Evolutionary conservation across 2,888 invertebrate genomes (phyloP), one percentile per base, ranked within the genome.

Genomic region (Dione juno): DNA sequence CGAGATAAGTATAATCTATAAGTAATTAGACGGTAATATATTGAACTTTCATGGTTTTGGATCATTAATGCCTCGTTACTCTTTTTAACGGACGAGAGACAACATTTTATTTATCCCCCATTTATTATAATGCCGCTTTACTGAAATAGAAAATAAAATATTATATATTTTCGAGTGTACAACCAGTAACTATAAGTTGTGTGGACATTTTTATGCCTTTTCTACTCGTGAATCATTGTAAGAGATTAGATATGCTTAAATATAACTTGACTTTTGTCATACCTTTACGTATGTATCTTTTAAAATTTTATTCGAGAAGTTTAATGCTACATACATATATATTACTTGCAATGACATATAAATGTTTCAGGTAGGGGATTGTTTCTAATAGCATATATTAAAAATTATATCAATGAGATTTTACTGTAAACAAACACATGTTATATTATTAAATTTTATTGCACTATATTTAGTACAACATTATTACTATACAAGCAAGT

Each of bases 11-110:
- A 86, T 91, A 91, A 92, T 89, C 80, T 90, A 92, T 90, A 77
- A 87, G 89, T 90, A 90, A 92, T 90, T 90, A 90, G 84, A 76
- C 73, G 75, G 82, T 90, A 89, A 92, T 88, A 89, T 90, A 92
- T 91, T 87, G 88, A 82, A 82, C 83, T 84, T 88, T 88, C 70
- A 75, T 88, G 88, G 86, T 84, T 85, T 81, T 82, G 82, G 77
- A 84, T 89, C 88, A 90, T 91, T 90, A 91, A 85, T 84, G 86
- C 77, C 74, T 81, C 88, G 84, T 91, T 84, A 86, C 77, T 91
- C 89, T 87, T 87, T 74, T 90, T 90, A 86, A 86, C 84, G 82
- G 83, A 86, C 83, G 84, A 82, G 76, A 77, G 80, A 78, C 75
- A 77, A 66, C 75, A 73, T 77, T 78, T 84, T 84, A 87, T 87